Evolutionary conservation across 2,888 invertebrate species (phyloP).

Genomic region (Gerris lacustris): DNA sequence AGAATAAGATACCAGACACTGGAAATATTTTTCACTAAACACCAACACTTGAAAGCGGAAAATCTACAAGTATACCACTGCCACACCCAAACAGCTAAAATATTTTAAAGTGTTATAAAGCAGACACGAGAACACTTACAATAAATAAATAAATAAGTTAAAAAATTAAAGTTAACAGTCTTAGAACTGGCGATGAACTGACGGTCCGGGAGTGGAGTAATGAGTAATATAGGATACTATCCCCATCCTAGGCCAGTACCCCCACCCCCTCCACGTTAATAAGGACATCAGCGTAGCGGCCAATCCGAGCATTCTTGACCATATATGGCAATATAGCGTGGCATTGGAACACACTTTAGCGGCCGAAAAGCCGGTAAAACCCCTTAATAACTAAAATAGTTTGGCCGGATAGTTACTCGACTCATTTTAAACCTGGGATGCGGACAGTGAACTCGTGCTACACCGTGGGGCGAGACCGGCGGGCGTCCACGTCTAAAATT

Average conservation of each 20-base stretch:
- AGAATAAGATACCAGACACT: neutral
- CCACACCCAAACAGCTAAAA: neutral
- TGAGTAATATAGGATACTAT: constrained; percentile 18
- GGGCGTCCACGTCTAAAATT: neutral
- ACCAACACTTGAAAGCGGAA: neutral
- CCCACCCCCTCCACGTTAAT: constrained; percentile 37
- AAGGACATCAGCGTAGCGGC: constrained; percentile 31
- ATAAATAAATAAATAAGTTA: neutral
- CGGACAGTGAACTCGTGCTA: neutral
- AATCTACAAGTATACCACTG: neutral
- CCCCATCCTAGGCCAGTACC: constrained; percentile 39
- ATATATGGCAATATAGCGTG: constrained; percentile 51
- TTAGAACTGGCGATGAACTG: neutral
- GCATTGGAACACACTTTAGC: constrained; percentile 4
- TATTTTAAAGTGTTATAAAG: no score
- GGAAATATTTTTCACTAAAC: neutral
- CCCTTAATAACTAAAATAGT: no score
- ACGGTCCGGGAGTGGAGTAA: constrained; percentile 4
- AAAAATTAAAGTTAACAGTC: constrained; percentile 4
- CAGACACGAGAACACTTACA: neutral
- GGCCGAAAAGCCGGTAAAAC: no score
- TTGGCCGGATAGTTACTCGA: neutral
- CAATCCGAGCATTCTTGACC: constrained; percentile 62
- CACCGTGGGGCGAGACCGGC: neutral
- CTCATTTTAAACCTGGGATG: no score